Conservation (phyloP, 2,888 invertebrate species). For the Dendrolimus pini region DNA sequence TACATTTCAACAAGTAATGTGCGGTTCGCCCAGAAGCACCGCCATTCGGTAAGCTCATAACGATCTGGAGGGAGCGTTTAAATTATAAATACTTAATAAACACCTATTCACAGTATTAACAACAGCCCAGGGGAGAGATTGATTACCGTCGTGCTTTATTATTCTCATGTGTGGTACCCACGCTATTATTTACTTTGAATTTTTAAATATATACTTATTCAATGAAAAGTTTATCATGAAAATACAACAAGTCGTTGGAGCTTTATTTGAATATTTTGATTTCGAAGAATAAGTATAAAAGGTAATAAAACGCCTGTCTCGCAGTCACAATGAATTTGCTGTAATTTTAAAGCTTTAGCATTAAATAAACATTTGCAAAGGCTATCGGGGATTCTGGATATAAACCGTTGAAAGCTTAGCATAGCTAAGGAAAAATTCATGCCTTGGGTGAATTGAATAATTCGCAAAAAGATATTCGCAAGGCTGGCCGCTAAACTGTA, state of each 20-base stretch:
- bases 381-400: slow-evolving; percentile 16
- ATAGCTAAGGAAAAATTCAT: slow-evolving; percentile 17
- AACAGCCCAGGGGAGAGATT: background rate
- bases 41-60: slow-evolving; percentile 10
- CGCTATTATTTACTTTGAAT: background rate
- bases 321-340: slow-evolving; percentile 14
- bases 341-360: slow-evolving; percentile 10
- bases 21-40: slow-evolving; percentile 4
- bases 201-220: too few species aligned
- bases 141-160: background rate
- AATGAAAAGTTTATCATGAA: too few species aligned
- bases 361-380: slow-evolving; percentile 12
- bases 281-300: background rate
- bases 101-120: slow-evolving; percentile 1
- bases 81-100: slow-evolving; percentile 18
- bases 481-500: slow-evolving; percentile 33
- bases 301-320: slow-evolving; percentile 3
- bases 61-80: slow-evolving; percentile 7
- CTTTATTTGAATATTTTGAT: too few species aligned
- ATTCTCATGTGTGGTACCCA: background rate
- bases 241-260: too few species aligned
- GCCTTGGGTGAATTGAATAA: slow-evolving; percentile 35
- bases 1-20: slow-evolving; percentile 22
- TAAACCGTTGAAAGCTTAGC: slow-evolving; percentile 17
- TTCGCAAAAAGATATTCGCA: slow-evolving; percentile 37